Base-by-base conservation (phyloP, 1,140 invertebrate species). In the Linepithema humile region DNA sequence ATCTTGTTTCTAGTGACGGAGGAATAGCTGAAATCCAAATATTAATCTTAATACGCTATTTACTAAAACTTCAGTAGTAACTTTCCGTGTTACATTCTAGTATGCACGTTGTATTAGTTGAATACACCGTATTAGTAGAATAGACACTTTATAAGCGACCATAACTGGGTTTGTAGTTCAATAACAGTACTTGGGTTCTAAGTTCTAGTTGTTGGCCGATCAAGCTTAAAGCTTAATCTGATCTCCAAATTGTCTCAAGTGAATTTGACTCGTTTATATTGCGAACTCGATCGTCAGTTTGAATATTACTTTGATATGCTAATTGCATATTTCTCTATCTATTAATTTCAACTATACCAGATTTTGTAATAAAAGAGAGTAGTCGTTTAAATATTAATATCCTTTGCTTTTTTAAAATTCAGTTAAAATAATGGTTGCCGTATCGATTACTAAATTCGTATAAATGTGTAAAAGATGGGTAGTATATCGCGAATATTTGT, bases 161-260 rank as follows among this genome's bases (percentile, higher is more conserved):
- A 59, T 64, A 78, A 84, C 32, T 57, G 48, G 50, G 78, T 67
- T 86, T 72, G 85, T 29, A 43, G 74, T 73, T 73, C 29, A 73
- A 57, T 85, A 69, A 48, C 26, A 69, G 20, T 73, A 43, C 64
- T 80, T 29, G 65, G n/a, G 17, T 70, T 73, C 38, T 20, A 45
- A 73, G 40, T 72, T 86, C 10, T 17, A 72, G 62, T 59, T 69
- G 50, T 73, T 20, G 20, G 15, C 32, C 38, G 43, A 73, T 84
- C 82, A 59, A 73, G 84, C 59, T 74, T 48, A 74, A 60, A 60
- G 57, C 32, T 43, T 73, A 69, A 77, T 69, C 82, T 17, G 12
- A 65, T 43, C 50, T 43, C 50, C 48, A 69, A 75, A 75, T 62
- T 55, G 59, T 83, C 43, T 53, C 45, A n/a, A 6, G 35, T n/a